phyloP scores from a whole-genome alignment of 2,113 vertebrate genomes.

The Ciconia boyciana region DNA sequence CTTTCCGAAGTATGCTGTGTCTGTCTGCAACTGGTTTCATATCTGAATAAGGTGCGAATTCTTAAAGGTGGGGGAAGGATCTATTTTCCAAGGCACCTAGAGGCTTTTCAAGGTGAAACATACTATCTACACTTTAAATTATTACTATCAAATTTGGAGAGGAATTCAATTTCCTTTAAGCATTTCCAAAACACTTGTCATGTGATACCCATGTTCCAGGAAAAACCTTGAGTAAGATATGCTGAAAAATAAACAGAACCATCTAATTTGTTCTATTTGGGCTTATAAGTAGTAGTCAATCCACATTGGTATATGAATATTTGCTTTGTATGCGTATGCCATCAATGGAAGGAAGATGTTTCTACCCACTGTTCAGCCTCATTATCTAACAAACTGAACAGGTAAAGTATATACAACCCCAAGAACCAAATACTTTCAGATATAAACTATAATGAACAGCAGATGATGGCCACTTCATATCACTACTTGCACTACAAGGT shows the following conservation, averaged over 20 bases:
- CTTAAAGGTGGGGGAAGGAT: neutral
- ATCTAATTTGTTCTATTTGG: neutral
- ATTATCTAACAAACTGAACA: neutral
- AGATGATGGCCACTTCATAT: neutral
- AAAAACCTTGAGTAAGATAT: neutral
- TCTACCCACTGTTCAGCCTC: neutral
- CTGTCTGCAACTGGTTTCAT: neutral
- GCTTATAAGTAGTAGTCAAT: neutral
- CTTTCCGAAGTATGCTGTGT: neutral
- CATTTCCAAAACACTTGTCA: neutral
- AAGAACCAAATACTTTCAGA: neutral
- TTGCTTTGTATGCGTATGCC: neutral
- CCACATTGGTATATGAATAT: neutral
- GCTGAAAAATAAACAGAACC: neutral
- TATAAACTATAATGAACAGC: neutral
- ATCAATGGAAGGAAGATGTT: neutral
- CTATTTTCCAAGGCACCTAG: neutral
- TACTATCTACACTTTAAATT: neutral
- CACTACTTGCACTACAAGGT: neutral
- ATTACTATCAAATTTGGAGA: neutral
- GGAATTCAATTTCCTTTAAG: neutral
- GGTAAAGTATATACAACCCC: neutral
- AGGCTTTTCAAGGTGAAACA: neutral
- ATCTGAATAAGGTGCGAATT: neutral
- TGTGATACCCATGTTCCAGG: neutral